Percentiles rank a stretch among this genome's conserved stretches.
Conservation (phyloP, 2,888 invertebrate genomes). For the Polia nebulosa region DNA sequence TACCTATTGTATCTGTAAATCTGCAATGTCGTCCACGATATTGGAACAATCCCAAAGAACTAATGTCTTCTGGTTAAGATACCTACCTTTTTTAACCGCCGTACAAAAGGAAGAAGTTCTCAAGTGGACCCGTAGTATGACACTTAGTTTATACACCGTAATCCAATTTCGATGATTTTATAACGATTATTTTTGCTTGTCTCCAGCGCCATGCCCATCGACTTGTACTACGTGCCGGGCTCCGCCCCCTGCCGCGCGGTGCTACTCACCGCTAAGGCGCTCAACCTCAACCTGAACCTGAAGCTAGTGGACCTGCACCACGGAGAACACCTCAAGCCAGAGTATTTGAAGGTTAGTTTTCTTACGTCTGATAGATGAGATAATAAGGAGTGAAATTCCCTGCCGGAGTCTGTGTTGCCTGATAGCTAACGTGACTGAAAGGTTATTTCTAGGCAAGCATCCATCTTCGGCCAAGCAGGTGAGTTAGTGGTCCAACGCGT, state of each 20-base stretch:
- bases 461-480: background rate
- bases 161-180: no score
- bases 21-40: background rate
- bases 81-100: no score
- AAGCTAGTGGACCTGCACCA: constrained; percentile 91
- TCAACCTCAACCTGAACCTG: constrained; percentile 92
- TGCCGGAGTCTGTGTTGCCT: background rate
- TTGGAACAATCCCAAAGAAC: background rate
- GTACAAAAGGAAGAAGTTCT: no score
- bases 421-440: background rate
- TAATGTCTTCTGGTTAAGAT: background rate
- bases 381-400: background rate
- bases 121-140: no score
- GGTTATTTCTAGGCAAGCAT: background rate
- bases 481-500: background rate
- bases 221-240: constrained; percentile 92
- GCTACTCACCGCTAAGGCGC: constrained; percentile 92
- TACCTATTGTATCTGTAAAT: no score
- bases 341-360: constrained; percentile 92
- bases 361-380: background rate
- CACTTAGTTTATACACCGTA: no score
- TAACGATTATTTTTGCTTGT: no score
- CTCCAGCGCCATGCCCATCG: constrained; percentile 86
- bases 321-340: constrained; percentile 92
- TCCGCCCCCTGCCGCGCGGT: constrained; percentile 93